Evolutionary conservation across 2,888 invertebrate genomes (phyloP).

Genomic region (Helobdella robusta): DNA sequence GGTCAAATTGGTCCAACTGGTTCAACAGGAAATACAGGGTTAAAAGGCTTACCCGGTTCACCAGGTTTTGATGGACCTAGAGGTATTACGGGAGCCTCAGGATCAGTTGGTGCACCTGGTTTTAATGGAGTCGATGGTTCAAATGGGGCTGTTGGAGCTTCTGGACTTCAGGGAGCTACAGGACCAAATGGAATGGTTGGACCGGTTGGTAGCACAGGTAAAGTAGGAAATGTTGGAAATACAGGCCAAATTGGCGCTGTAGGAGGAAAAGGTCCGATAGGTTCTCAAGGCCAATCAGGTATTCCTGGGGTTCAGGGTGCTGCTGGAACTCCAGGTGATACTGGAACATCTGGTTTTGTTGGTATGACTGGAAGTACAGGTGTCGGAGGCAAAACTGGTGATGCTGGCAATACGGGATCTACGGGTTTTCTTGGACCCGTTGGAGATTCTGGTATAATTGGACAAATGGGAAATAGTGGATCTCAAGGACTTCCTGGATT

Average conservation of each 20-base stretch:
- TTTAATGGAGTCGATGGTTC: neutral
- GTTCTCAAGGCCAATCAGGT: conserved; percentile 12
- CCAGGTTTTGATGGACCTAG: conserved; percentile 7
- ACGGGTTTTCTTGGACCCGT: conserved; percentile 2
- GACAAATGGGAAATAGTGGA: conserved; percentile 6
- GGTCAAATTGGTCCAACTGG: conserved; percentile 14
- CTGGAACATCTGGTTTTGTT: conserved; percentile 22
- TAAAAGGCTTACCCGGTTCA: conserved; percentile 25
- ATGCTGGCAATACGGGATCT: neutral
- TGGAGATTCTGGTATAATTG: conserved; percentile 15
- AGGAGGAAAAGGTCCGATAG: conserved; percentile 4
- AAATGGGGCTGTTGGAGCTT: conserved; percentile 14
- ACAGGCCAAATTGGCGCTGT: conserved; percentile 29
- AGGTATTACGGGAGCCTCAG: conserved; percentile 35
- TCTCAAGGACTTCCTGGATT: conserved; percentile 3
- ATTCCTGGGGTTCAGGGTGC: conserved; percentile 21
- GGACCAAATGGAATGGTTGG: conserved; percentile 30
- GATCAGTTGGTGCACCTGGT: neutral
- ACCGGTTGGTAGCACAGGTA: neutral
- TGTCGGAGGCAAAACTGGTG: conserved; percentile 2
- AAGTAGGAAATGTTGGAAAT: conserved; percentile 25
- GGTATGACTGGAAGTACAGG: conserved; percentile 21
- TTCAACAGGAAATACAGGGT: conserved; percentile 9
- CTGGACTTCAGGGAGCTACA: conserved; percentile 18
- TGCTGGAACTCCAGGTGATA: conserved; percentile 23